Conservation (phyloP, 2,797 vertebrate species). For the Bradypodion ventrale region DNA sequence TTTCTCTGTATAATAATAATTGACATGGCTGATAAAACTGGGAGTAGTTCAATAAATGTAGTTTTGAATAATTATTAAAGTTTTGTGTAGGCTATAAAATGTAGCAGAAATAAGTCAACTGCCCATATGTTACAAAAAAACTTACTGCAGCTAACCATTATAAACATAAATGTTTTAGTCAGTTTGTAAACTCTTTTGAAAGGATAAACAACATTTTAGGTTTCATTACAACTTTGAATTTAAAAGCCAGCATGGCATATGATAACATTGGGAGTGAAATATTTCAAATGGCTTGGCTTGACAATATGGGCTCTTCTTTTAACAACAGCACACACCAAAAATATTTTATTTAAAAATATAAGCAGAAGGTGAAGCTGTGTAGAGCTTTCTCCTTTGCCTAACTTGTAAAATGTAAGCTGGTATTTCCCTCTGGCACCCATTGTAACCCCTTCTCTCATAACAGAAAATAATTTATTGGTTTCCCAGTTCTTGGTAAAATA, state of each 20-base stretch:
- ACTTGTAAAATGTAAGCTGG: neutral
- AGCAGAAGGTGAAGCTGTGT: neutral
- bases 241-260: slow-evolving; percentile 55
- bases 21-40: neutral
- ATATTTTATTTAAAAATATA: slow-evolving; percentile 55
- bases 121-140: slow-evolving; percentile 17
- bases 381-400: neutral
- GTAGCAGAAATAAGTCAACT: slow-evolving; percentile 22
- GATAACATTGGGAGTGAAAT: slow-evolving; percentile 60
- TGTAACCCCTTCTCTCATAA: slow-evolving; percentile 40
- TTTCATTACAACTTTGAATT: slow-evolving; percentile 56
- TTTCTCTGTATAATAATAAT: slow-evolving; percentile 28
- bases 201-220: slow-evolving; percentile 56
- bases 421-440: neutral
- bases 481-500: slow-evolving; percentile 51
- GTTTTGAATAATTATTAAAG: slow-evolving; percentile 20
- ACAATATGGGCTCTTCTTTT: slow-evolving; percentile 50
- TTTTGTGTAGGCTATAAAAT: slow-evolving; percentile 25
- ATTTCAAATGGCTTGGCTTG: slow-evolving; percentile 59
- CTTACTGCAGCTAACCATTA: slow-evolving; percentile 35
- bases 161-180: slow-evolving; percentile 48
- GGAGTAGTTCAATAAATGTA: too few species aligned
- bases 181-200: slow-evolving; percentile 54
- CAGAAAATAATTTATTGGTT: slow-evolving; percentile 11
- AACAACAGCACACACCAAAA: slow-evolving; percentile 46